Evolutionary conservation across 2,113 vertebrate genomes (phyloP).

Genomic region (Nettapus auritus): DNA sequence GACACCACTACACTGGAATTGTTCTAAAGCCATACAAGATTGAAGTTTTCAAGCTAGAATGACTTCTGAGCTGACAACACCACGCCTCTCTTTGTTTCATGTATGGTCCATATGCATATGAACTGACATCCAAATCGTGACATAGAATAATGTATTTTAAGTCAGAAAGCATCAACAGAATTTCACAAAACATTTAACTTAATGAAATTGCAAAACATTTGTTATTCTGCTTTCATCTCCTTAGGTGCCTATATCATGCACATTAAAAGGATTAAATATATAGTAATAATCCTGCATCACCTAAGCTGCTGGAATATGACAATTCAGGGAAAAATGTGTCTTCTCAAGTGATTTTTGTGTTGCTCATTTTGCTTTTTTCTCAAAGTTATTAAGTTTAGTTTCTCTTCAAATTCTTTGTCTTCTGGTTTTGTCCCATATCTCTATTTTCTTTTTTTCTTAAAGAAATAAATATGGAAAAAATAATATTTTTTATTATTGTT

Average conservation of each 20-base stretch:
- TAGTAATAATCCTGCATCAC: background rate
- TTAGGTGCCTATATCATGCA: background rate
- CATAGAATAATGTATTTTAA: background rate
- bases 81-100: background rate
- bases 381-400: background rate
- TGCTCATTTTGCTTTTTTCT: background rate
- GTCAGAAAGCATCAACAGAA: background rate
- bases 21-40: background rate
- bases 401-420: background rate
- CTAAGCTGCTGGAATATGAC: background rate
- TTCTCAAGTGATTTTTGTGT: background rate
- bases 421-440: background rate
- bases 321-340: background rate
- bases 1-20: background rate
- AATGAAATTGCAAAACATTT: background rate
- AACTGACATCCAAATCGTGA: background rate
- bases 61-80: background rate
- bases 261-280: background rate
- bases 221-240: background rate
- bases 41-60: background rate
- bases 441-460: background rate
- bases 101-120: background rate
- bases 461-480: background rate
- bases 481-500: background rate
- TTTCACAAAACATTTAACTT: background rate